These are phyloP conservation scores for Papilio polytes DNA, from an alignment of 1,140 invertebrate species.

Conservation along the genomic window DNA sequence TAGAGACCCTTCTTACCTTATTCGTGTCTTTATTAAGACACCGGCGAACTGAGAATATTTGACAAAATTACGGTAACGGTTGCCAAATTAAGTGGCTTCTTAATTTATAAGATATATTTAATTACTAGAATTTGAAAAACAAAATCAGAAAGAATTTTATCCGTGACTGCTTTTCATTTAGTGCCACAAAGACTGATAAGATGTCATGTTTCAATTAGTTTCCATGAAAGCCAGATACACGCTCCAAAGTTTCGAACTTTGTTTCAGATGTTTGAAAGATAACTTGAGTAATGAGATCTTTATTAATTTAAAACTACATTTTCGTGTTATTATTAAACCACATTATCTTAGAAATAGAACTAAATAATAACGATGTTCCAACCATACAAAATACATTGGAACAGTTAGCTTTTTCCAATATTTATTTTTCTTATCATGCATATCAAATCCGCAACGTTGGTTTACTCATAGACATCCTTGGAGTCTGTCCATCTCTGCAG, in stretches of 20 bases:
- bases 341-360: too few relatives aligned
- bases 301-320: conserved; percentile 10
- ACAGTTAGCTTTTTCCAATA: too few relatives aligned
- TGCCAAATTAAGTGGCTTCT: not conserved
- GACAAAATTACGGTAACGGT: not conserved
- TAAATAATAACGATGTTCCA: too few relatives aligned
- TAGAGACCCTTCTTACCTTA: conserved; percentile 1
- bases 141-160: not conserved
- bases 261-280: not conserved
- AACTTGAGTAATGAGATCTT: conserved; percentile 3
- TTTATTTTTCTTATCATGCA: too few relatives aligned
- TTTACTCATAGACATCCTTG: not conserved
- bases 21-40: not conserved
- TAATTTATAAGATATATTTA: too few relatives aligned
- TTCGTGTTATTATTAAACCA: not conserved
- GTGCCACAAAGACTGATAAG: conserved; percentile 18
- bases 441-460: too few relatives aligned
- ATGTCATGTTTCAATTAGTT: conserved; percentile 17
- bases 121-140: too few relatives aligned
- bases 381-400: too few relatives aligned
- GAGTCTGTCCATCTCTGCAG: too few relatives aligned
- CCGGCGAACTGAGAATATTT: not conserved
- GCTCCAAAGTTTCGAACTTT: not conserved
- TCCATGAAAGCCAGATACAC: not conserved
- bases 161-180: conserved; percentile 3